Evolutionary conservation across 2,797 vertebrate genomes (phyloP).

Genomic region (Enteromius fasciolatus): DNA sequence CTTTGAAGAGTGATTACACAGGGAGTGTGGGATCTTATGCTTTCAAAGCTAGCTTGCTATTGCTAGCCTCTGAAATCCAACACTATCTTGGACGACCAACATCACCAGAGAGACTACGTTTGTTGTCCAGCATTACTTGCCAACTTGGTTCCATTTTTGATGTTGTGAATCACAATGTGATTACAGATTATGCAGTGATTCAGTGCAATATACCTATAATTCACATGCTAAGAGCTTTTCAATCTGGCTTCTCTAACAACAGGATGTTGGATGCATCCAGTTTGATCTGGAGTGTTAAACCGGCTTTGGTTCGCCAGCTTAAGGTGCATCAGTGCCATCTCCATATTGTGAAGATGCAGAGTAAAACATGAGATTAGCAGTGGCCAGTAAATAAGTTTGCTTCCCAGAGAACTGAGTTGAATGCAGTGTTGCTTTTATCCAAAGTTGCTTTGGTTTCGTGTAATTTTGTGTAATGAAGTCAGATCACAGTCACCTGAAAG

Average conservation of each 20-base stretch:
- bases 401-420: background rate
- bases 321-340: conserved; percentile 4
- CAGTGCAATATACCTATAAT: background rate
- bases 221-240: background rate
- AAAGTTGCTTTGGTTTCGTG: background rate
- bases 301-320: background rate
- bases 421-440: background rate
- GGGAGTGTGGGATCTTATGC: background rate
- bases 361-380: background rate
- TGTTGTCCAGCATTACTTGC: background rate
- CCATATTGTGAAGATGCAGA: background rate
- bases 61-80: background rate
- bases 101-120: background rate
- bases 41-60: background rate
- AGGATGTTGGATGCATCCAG: background rate
- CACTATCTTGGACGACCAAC: background rate
- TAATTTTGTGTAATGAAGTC: background rate
- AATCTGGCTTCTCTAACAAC: background rate
- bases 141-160: background rate
- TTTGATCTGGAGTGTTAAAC: background rate
- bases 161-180: background rate
- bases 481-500: background rate
- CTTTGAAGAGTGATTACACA: background rate
- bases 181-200: background rate
- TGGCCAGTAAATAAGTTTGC: background rate